phyloP scores from a whole-genome alignment of 2,797 vertebrate genomes.

The Sebastes cheni region DNA sequence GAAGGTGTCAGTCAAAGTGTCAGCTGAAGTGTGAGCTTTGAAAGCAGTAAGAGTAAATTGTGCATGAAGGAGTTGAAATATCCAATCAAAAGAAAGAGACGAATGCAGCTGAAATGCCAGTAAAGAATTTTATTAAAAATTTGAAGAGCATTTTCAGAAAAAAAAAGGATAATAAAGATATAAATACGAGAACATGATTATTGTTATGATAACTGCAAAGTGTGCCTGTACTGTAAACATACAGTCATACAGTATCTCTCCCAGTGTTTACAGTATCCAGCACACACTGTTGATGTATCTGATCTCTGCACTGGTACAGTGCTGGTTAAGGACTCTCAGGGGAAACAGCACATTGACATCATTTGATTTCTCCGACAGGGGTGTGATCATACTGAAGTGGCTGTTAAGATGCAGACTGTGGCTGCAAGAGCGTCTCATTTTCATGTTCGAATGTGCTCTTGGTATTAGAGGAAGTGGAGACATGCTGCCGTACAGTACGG shows the following conservation, averaged over 20 bases:
- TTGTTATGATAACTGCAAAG: not conserved
- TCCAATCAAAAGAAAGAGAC: not conserved
- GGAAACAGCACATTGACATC: conserved; percentile 8
- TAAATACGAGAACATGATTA: not conserved
- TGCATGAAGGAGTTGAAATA: not conserved
- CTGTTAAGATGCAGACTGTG: conserved; percentile 8
- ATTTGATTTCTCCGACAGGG: conserved; percentile 10
- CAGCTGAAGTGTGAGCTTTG: not conserved
- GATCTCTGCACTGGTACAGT: not conserved
- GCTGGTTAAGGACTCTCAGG: not conserved
- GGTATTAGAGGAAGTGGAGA: conserved; percentile 10
- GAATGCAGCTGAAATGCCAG: not conserved
- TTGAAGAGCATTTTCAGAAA: not conserved
- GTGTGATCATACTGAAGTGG: conserved; percentile 16
- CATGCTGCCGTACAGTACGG: not conserved
- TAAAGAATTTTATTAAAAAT: not conserved
- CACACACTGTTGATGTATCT: conserved; percentile 2
- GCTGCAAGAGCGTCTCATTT: not conserved
- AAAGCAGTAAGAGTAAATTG: not conserved
- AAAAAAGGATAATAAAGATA: not conserved
- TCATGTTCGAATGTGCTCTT: not conserved
- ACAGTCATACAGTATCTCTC: not conserved
- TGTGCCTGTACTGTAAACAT: not conserved
- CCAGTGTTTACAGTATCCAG: not conserved
- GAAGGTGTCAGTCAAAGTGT: not conserved